Evolutionary conservation across 2,113 vertebrate species (phyloP).

Genomic region (Pituophis catenifer): DNA sequence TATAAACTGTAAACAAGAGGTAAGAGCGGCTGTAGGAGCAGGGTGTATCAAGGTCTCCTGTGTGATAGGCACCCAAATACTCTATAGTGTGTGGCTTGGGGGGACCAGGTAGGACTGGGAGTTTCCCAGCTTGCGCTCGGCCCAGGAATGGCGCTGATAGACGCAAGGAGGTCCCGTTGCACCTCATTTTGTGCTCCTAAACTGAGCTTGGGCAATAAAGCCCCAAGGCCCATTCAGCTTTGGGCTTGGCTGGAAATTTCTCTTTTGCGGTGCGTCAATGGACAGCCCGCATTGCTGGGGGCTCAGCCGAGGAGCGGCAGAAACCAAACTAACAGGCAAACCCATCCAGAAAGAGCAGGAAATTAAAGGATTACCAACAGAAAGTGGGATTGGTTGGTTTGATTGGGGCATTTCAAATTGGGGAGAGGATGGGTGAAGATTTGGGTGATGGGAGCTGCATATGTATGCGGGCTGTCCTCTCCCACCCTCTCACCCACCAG

Average conservation of each 20-base stretch:
- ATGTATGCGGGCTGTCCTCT: constrained; percentile 45
- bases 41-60: constrained; percentile 82
- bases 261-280: neutral
- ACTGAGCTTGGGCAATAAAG: neutral
- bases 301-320: constrained; percentile 67
- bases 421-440: constrained; percentile 82
- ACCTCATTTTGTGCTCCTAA: constrained; percentile 24
- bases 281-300: constrained; percentile 42
- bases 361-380: constrained; percentile 81
- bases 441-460: constrained; percentile 64
- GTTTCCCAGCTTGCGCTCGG: constrained; percentile 66
- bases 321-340: constrained; percentile 80
- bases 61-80: constrained; percentile 86
- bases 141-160: constrained; percentile 75
- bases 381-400: constrained; percentile 58
- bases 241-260: constrained; percentile 35
- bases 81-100: constrained; percentile 69
- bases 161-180: constrained; percentile 52
- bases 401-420: constrained; percentile 86
- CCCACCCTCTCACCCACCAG: constrained; percentile 73
- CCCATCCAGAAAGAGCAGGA: constrained; percentile 90
- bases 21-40: constrained; percentile 86
- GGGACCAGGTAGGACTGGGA: neutral
- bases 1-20: constrained; percentile 99
- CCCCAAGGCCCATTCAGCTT: constrained; percentile 9